Conservation (phyloP, 1,140 invertebrate species). For the Colletes latitarsis region DNA sequence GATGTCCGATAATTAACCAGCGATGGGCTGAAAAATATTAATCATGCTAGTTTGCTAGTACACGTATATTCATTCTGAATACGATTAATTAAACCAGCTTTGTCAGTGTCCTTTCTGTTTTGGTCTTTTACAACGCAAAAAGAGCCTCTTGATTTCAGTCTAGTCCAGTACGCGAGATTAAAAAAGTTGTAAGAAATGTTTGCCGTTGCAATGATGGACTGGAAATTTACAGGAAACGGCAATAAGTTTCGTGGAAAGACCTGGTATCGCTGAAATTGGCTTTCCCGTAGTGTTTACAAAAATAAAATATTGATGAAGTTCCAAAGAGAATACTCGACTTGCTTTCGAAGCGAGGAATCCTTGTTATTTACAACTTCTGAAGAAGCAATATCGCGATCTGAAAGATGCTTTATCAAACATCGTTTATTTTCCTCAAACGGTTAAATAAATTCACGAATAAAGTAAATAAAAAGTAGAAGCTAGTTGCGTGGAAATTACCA, state of each 20-base stretch:
- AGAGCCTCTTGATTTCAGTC: conserved; percentile 50
- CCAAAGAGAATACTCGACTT: too few species aligned
- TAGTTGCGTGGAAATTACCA: too few species aligned
- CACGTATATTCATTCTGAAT: conserved; percentile 43
- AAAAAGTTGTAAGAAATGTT: conserved; percentile 35
- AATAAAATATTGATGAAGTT: too few species aligned
- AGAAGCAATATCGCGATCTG: too few species aligned
- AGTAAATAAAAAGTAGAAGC: too few species aligned
- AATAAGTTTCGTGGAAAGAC: neutral
- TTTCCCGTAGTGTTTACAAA: neutral
- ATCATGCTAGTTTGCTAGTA: conserved; percentile 27
- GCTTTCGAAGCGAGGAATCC: too few species aligned
- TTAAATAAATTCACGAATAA: too few species aligned
- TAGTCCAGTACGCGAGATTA: conserved; percentile 1
- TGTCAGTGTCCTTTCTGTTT: conserved; percentile 55
- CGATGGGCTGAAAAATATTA: conserved; percentile 40
- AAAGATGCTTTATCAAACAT: neutral
- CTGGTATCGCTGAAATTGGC: neutral
- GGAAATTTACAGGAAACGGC: neutral
- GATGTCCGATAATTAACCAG: conserved; percentile 1
- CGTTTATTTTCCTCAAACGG: too few species aligned
- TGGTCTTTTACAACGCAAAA: conserved; percentile 31
- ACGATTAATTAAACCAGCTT: conserved; percentile 66
- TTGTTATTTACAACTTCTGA: too few species aligned
- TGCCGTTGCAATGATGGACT: neutral